Evolutionary conservation across 2,797 vertebrate species (phyloP).

Genomic region (Mormyrus hasselquistii): DNA sequence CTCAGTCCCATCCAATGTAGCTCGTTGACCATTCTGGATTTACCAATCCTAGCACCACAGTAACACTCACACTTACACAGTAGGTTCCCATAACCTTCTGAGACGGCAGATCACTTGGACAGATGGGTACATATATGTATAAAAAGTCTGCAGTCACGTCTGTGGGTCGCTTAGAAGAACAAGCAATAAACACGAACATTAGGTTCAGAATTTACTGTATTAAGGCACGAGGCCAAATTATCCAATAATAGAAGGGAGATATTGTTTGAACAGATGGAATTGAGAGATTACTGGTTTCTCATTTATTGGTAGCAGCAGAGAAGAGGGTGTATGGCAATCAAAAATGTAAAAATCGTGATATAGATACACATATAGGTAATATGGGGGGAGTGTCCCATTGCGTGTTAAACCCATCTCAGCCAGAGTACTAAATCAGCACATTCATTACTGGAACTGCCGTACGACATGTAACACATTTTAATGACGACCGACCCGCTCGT

Average conservation of each 20-base stretch:
- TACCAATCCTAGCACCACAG: not conserved
- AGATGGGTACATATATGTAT: not conserved
- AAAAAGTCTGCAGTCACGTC: not conserved
- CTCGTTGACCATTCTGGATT: not conserved
- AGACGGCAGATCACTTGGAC: not conserved
- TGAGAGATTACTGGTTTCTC: not conserved
- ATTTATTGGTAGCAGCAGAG: not conserved
- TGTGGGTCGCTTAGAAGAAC: not conserved
- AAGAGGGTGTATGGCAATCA: not conserved
- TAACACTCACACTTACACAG: not conserved
- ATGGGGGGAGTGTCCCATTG: not conserved
- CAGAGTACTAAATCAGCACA: not conserved
- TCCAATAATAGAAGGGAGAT: not conserved
- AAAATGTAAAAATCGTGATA: not conserved
- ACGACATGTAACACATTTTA: not conserved
- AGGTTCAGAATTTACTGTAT: not conserved
- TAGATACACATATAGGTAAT: not conserved
- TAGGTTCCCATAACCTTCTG: not conserved
- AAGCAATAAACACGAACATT: not conserved
- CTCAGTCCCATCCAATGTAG: not conserved
- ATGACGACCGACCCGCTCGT: not conserved
- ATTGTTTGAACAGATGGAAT: conserved; percentile 14
- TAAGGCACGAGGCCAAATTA: not conserved
- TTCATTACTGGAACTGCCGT: not conserved
- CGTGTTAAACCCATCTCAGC: not conserved